Evolutionary conservation across 2,888 invertebrate species (phyloP).

Genomic region (Strigamia maritima): DNA sequence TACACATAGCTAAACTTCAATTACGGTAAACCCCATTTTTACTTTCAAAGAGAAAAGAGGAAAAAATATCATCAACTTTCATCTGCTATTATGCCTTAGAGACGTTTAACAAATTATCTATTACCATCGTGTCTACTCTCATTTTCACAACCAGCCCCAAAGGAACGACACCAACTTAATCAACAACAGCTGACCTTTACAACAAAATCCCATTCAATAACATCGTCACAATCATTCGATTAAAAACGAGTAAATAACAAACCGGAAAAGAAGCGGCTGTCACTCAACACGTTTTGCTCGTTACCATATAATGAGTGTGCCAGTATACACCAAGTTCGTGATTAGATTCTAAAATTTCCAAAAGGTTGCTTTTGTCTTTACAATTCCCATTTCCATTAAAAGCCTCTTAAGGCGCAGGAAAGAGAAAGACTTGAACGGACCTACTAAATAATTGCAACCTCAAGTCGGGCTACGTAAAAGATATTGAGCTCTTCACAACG

Average conservation of each 20-base stretch:
- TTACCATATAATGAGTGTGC: neutral
- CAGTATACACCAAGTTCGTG: neutral
- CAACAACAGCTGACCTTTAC: constrained; percentile 32
- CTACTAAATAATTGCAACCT: constrained; percentile 21
- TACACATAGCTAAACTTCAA: neutral
- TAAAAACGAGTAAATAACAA: constrained; percentile 4
- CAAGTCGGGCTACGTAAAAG: constrained; percentile 19
- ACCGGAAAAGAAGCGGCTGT: neutral
- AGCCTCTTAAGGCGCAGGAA: neutral
- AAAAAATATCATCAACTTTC: constrained; percentile 28
- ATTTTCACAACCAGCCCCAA: constrained; percentile 28
- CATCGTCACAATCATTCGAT: neutral
- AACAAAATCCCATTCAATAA: constrained; percentile 27
- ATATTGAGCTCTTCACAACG: constrained; percentile 18
- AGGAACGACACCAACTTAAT: constrained; percentile 28
- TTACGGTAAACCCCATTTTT: constrained; percentile 20
- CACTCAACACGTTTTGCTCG: neutral
- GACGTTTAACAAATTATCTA: constrained; percentile 31
- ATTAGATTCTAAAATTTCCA: constrained; percentile 29
- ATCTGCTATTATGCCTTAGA: constrained; percentile 18
- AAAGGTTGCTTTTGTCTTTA: constrained; percentile 19
- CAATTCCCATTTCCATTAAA: constrained; percentile 32
- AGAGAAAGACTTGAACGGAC: neutral
- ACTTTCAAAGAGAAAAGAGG: neutral
- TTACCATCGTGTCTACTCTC: constrained; percentile 32